A percentile compares a stretch with the other conserved stretches of the same genome.
These are phyloP conservation scores for Leptinotarsa haldemani DNA, from an alignment of 2,888 invertebrate species.

Conservation along the genomic window DNA sequence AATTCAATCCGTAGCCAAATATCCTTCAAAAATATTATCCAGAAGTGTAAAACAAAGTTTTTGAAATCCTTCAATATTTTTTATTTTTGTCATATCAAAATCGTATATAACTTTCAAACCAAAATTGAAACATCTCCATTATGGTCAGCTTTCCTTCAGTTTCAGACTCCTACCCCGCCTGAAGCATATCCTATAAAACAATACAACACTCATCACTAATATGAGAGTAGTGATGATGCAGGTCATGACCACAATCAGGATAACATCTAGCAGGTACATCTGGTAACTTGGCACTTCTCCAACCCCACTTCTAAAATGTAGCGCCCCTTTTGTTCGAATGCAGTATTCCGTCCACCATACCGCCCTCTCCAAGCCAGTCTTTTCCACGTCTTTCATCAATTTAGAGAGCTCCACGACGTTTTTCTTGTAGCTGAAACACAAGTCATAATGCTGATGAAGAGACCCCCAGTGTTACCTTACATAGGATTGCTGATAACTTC, in stretches of 20 bases:
- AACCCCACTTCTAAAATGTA: slow-evolving; percentile 65
- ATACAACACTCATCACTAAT: neutral
- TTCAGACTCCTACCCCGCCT: neutral
- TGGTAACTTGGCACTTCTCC: slow-evolving; percentile 63
- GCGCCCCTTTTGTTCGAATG: slow-evolving; percentile 61
- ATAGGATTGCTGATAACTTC: slow-evolving; percentile 53
- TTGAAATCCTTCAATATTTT: too few relatives aligned
- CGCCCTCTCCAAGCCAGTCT: slow-evolving; percentile 51
- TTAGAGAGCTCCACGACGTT: slow-evolving; percentile 46
- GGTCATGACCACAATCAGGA: slow-evolving; percentile 27
- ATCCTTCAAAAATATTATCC: too few relatives aligned
- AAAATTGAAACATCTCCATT: neutral
- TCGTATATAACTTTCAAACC: too few relatives aligned
- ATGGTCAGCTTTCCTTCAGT: neutral
- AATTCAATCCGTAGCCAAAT: too few relatives aligned
- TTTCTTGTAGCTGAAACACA: slow-evolving; percentile 44
- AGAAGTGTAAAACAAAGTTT: too few relatives aligned
- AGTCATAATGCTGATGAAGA: slow-evolving; percentile 30
- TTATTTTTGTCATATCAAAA: too few relatives aligned
- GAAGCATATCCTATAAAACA: neutral
- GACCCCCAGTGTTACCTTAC: slow-evolving; percentile 43
- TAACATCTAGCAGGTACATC: slow-evolving; percentile 65
- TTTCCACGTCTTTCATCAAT: slow-evolving; percentile 49
- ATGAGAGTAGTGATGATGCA: neutral
- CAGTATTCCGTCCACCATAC: slow-evolving; percentile 56